phyloP scores from a whole-genome alignment of 1,140 invertebrate genomes.

The Brachionus plicatilis region DNA sequence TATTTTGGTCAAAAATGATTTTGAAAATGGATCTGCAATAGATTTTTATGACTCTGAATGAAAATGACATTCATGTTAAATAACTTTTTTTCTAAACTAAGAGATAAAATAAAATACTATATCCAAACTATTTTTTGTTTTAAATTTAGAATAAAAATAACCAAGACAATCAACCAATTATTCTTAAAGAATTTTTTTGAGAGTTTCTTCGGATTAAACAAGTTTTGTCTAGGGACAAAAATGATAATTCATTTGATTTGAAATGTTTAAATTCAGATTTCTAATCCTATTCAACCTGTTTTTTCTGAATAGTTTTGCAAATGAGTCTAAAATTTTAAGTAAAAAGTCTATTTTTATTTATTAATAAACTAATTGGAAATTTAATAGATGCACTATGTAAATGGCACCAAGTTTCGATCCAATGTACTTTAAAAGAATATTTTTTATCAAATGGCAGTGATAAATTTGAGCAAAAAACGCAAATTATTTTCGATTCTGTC shows the following conservation, averaged over 20 bases:
- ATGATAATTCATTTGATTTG: not conserved
- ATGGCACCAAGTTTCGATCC: not conserved
- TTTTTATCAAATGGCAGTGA: not conserved
- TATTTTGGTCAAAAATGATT: not conserved
- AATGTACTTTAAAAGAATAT: not conserved
- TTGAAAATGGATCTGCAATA: not conserved
- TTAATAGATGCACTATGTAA: not conserved
- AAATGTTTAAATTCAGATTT: not conserved
- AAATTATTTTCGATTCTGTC: not conserved
- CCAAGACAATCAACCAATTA: not conserved
- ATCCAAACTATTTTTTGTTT: too few relatives aligned
- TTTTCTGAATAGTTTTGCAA: not conserved
- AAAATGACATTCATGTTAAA: not conserved
- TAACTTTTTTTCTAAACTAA: not conserved
- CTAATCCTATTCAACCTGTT: not conserved
- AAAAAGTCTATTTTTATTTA: not conserved
- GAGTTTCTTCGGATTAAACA: not conserved
- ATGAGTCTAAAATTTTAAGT: not conserved
- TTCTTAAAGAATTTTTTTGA: not conserved
- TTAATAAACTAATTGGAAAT: not conserved
- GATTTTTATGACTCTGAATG: slow-evolving; percentile 15
- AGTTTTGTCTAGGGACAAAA: not conserved
- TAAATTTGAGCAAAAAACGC: not conserved
- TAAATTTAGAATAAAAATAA: not conserved
- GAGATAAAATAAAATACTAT: not conserved